Conservation (phyloP, 2,113 vertebrate genomes). For the Laterallus jamaicensis region DNA sequence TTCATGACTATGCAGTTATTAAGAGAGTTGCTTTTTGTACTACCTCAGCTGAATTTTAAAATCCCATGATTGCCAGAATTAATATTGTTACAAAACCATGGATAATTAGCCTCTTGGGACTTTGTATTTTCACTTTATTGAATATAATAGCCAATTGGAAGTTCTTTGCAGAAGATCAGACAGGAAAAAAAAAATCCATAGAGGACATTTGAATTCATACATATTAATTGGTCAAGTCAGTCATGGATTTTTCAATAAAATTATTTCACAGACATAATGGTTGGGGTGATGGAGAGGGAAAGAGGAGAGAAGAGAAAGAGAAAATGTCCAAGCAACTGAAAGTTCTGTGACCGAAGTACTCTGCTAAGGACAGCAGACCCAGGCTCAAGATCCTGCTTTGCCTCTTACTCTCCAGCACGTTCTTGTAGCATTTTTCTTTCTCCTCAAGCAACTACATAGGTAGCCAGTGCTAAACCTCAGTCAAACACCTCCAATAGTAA, state of each 20-base stretch:
- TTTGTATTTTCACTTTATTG: neutral
- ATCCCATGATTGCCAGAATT: neutral
- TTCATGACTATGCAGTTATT: neutral
- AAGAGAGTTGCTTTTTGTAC: neutral
- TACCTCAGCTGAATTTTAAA: conserved; percentile 32
- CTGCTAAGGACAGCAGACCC: neutral
- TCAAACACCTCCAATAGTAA: neutral
- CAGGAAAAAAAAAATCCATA: neutral
- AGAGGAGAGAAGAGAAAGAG: neutral
- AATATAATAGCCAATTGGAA: conserved; percentile 3
- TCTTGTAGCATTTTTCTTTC: neutral
- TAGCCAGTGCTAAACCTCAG: neutral
- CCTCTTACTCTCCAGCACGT: neutral
- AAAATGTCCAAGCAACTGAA: neutral
- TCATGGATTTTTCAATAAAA: neutral
- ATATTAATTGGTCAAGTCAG: neutral
- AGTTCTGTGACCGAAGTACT: neutral
- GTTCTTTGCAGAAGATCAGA: neutral
- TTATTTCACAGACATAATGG: neutral
- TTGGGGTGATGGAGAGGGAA: neutral
- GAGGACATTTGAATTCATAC: neutral
- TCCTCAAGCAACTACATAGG: neutral
- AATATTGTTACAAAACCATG: conserved; percentile 9
- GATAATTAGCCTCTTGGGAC: conserved; percentile 21
- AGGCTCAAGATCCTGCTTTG: neutral